Evolutionary conservation across 2,888 invertebrate species (phyloP), one percentile per base, ranked within the genome.

Genomic region (Caenorhabditis zanzibari): DNA sequence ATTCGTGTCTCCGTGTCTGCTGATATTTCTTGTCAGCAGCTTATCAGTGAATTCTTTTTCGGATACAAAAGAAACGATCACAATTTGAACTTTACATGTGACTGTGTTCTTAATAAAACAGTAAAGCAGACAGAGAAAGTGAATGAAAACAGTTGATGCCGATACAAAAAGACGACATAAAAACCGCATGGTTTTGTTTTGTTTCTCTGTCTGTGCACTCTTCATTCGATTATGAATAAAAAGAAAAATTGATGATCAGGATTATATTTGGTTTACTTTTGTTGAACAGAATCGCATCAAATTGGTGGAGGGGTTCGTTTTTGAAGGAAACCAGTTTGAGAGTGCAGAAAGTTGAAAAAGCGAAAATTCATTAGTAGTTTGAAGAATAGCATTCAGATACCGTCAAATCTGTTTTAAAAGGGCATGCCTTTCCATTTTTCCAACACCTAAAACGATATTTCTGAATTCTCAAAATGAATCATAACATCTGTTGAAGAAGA

Each of bases 111-210:
- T 32, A 24, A 7, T 22, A 19, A 22, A 52, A 52, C 9, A 14
- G 26, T 22, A 26, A 54, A 47, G 19, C 19, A 47, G 47, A 19
- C 47, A 47, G 47, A 4, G 10, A 19, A 47, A n/a, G 5, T 4
- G 14, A 54, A 26, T 26, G 14, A 54, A 54, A 22, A 54, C 12
- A 54, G 14, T n/a, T 54, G 54, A 22, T 47, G 47, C 22, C 38
- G n/a, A 35, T 14, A 12, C 24, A 14, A 22, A 10, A 44, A 44
- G 59, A 66, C 19, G n/a, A 64, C 32, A 52, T 35, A 52, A 28
- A 69, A 69, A 69, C 69, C 69, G 52, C 52, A 54, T 54, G 66
- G 66, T 71, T 71, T 56, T 41, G 38, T 72, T 72, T 59, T 59
- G 58, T 73, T 35, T 73, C 73, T 26, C 38, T 56, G 58, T 71